phyloP scores from a whole-genome alignment of 2,797 vertebrate species.

The Pristis pectinata region DNA sequence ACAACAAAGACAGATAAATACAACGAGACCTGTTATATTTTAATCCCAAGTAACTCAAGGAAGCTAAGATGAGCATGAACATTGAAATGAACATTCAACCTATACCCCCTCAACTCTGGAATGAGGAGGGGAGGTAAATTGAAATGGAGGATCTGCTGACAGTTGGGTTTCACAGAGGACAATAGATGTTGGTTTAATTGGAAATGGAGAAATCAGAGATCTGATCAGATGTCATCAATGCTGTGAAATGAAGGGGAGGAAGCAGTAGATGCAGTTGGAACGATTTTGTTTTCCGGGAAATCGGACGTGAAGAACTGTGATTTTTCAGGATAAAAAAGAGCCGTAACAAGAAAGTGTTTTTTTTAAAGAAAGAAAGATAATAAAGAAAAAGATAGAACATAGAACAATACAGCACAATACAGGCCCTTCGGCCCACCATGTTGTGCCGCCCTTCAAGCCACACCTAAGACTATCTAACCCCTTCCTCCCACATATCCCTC shows the following conservation, averaged over 20 bases:
- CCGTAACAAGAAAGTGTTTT: background rate
- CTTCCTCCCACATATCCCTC: too few species aligned
- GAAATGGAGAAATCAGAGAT: background rate
- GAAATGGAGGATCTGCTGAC: background rate
- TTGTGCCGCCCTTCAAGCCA: too few species aligned
- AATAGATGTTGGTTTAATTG: background rate
- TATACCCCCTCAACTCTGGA: background rate
- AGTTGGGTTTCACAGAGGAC: background rate
- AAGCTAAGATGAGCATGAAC: background rate
- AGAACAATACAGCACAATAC: too few species aligned
- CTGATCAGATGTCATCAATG: background rate
- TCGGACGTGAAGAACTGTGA: background rate
- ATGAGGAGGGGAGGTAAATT: too few species aligned
- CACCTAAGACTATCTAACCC: too few species aligned
- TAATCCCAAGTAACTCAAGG: background rate
- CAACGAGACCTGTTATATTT: background rate
- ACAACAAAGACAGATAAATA: background rate
- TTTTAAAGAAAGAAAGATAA: background rate
- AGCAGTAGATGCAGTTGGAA: background rate
- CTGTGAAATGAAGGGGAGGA: too few species aligned
- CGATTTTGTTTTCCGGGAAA: background rate
- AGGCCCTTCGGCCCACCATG: too few species aligned
- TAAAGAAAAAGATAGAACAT: background rate
- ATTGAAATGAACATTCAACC: background rate
- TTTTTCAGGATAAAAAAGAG: background rate